A percentile compares a stretch with the other conserved stretches of the same genome.
Evolutionary conservation across 2,888 invertebrate genomes (phyloP).

Genomic region (Ganaspis brasiliensis): DNA sequence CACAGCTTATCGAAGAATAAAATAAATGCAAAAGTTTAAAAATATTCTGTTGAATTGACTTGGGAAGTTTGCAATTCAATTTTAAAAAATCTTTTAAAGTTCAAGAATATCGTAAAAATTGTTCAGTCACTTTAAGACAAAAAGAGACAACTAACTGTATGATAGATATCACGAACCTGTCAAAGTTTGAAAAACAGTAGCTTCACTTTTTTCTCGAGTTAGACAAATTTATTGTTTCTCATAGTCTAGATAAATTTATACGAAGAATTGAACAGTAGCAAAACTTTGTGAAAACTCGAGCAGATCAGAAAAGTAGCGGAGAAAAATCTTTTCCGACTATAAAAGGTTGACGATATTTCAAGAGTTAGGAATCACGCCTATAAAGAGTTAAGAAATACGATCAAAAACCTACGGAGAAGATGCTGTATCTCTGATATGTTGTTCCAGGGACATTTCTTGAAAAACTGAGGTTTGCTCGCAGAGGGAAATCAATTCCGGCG

Average conservation of each 20-base stretch:
- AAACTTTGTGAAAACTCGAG: conserved; percentile 2
- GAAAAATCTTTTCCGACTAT: neutral
- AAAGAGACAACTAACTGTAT: neutral
- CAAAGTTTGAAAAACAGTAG: conserved; percentile 33
- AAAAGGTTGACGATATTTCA: neutral
- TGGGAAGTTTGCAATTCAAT: too few species aligned
- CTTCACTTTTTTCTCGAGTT: conserved; percentile 6
- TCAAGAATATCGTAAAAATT: neutral
- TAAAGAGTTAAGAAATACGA: conserved; percentile 3
- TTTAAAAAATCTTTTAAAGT: neutral
- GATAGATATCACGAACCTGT: conserved; percentile 7
- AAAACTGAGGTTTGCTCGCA: conserved; percentile 62
- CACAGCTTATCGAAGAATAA: conserved; percentile 1
- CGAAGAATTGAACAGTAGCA: neutral
- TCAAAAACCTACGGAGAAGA: conserved; percentile 54
- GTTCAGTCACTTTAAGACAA: neutral
- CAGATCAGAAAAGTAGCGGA: neutral
- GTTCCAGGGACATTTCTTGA: conserved; percentile 61
- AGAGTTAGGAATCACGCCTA: conserved; percentile 13
- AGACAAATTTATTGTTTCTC: conserved; percentile 8
- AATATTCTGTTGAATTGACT: neutral
- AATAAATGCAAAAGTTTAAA: neutral
- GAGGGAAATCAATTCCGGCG: conserved; percentile 68
- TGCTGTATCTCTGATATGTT: conserved; percentile 51
- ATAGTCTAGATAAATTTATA: conserved; percentile 2